Percentiles rank a stretch among this genome's conserved stretches.
These are phyloP conservation scores for Rhagonycha lutea DNA, from an alignment of 2,888 invertebrate species.

Conservation along the genomic window DNA sequence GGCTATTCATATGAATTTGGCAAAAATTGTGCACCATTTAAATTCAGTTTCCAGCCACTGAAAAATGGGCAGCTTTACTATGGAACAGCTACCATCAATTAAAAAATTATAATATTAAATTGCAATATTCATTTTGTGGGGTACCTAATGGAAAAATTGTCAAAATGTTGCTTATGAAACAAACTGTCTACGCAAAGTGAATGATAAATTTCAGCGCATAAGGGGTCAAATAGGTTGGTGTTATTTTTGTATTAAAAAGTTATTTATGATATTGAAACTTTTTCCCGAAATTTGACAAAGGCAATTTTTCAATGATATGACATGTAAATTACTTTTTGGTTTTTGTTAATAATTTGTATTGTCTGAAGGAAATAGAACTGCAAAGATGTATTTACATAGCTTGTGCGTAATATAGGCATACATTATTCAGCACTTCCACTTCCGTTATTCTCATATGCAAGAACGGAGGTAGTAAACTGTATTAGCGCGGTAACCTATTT, in stretches of 20 bases:
- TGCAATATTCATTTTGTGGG: neutral
- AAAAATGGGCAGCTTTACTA: neutral
- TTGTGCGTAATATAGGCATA: conserved; percentile 27
- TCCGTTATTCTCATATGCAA: conserved; percentile 32
- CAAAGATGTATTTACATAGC: conserved; percentile 30
- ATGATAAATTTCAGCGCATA: neutral
- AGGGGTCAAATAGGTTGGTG: neutral
- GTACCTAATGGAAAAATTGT: neutral
- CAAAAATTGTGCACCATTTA: neutral
- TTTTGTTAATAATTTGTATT: conserved; percentile 26
- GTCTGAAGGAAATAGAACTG: conserved; percentile 12
- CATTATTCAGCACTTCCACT: conserved; percentile 31
- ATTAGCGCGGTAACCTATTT: conserved; percentile 27
- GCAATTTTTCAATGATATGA: neutral
- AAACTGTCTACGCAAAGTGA: neutral
- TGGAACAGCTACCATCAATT: neutral
- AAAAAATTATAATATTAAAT: neutral
- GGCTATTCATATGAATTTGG: neutral
- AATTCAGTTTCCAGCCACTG: neutral
- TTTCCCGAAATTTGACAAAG: neutral
- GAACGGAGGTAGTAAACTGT: conserved; percentile 30
- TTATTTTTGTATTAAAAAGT: neutral
- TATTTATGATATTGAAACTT: neutral
- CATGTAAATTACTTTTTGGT: conserved; percentile 2
- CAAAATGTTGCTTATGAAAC: neutral